Conservation (phyloP, 92 coral and sea anemone species). For the Porites cylindrica region DNA sequence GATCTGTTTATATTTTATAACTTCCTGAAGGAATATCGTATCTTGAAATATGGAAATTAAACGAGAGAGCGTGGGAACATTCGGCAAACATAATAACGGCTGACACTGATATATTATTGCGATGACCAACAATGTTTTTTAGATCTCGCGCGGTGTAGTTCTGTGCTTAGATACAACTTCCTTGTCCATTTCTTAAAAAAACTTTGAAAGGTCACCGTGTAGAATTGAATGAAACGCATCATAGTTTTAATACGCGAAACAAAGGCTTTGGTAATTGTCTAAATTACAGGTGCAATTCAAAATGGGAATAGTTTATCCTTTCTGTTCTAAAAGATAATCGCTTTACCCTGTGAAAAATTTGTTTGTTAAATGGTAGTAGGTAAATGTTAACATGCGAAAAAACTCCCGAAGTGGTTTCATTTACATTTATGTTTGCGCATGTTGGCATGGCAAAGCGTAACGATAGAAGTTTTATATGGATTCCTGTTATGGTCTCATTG, state of each 20-base stretch:
- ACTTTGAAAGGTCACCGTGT: background rate
- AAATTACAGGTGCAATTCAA: background rate
- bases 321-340: no score
- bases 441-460: no score
- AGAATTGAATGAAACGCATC: background rate
- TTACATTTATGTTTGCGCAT: no score
- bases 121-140: background rate
- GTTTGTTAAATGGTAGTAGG: no score
- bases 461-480: no score
- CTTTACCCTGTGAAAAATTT: no score
- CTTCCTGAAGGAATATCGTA: conserved; percentile 21
- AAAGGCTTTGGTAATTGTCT: background rate
- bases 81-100: background rate
- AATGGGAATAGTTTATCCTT: no score
- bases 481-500: no score
- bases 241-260: background rate
- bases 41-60: conserved; percentile 22
- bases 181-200: background rate
- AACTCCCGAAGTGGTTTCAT: no score
- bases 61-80: background rate
- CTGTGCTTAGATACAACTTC: background rate
- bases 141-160: background rate
- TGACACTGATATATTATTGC: background rate
- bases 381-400: no score
- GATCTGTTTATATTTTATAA: conserved; percentile 1